Evolutionary conservation across 2,113 vertebrate genomes (phyloP).

Genomic region (Melanerpes aurifrons): DNA sequence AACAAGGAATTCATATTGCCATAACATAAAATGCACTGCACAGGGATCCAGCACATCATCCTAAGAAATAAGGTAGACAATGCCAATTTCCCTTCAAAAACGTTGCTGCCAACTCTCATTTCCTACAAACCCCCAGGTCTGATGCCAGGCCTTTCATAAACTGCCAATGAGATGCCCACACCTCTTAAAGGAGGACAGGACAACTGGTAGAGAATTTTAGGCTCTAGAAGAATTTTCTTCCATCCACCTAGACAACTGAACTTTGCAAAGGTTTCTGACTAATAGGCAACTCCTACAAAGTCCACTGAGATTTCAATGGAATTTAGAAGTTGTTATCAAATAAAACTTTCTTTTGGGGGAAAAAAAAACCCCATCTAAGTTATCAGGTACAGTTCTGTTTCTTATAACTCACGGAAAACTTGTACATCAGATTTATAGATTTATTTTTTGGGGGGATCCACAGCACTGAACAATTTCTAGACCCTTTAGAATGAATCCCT

Average conservation of each 20-base stretch:
- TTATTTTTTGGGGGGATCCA: neutral
- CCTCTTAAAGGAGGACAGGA: neutral
- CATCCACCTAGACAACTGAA: neutral
- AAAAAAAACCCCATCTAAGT: neutral
- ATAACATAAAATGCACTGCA: neutral
- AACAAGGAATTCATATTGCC: neutral
- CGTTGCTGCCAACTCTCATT: neutral
- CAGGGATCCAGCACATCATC: neutral
- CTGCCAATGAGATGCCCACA: accelerated
- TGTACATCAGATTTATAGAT: neutral
- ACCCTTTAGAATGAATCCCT: neutral
- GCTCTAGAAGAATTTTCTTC: neutral
- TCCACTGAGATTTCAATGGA: neutral
- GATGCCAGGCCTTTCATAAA: neutral
- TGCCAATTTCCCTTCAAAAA: neutral
- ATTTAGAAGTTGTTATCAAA: too few species aligned
- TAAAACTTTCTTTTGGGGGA: too few species aligned
- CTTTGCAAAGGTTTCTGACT: neutral
- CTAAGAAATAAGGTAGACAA: neutral
- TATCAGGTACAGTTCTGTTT: neutral
- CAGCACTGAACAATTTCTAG: neutral
- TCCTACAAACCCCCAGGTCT: neutral
- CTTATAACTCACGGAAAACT: neutral
- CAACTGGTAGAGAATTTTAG: neutral
- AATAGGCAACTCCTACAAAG: neutral